Base-by-base conservation (phyloP, 2,888 invertebrate species). In the Cantharis rufa region DNA sequence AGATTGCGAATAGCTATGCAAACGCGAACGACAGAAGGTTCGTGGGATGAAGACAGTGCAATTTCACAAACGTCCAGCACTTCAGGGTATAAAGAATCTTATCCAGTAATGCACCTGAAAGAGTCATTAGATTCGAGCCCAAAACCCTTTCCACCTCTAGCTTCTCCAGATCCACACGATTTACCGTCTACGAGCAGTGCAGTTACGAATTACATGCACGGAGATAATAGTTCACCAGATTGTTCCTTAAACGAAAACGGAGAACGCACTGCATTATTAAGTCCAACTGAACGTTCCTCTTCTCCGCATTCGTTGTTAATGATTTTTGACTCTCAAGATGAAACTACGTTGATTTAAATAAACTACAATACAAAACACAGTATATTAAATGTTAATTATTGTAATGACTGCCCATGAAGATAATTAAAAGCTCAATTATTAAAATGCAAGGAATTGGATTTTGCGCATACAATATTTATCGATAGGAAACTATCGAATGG, bases 61-160 rank as follows among this genome's bases (percentile, higher is more conserved):
- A 90, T 94, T 77, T 95, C 95, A 3, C 94, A 94, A 87, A 95
- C 95, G 0, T 95, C 96, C 0, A 96, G 95, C 82, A 96, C 96
- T 15, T 96, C 96, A 1, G 96, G 95, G 79, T 95, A 95, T 88
- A 90, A 92, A 27, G 93, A 93, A 83, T 95, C 94, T 86, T 88
- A 88, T 81, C 88, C 88, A 16, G 87, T 87, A 32, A 86, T 88
- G 87, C 88, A 87, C 71, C 80, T 88, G 21, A 86, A 85, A 71
- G 88, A 88, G 72, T 82, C 86, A 9, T 78, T 88, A 72, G 88
- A 87, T 80, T 83, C 85, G 0, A 87, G 86, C 77, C 87, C 85
- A 15, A 87, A 86, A 81, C 83, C 87, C 15, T 89, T 90, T 75
- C 92, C 90, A 15, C 92, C 92, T 9, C 87, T 93, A 27, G 93